phyloP scores from a whole-genome alignment of 2,888 invertebrate genomes.

The Falcaria lacertinaria region DNA sequence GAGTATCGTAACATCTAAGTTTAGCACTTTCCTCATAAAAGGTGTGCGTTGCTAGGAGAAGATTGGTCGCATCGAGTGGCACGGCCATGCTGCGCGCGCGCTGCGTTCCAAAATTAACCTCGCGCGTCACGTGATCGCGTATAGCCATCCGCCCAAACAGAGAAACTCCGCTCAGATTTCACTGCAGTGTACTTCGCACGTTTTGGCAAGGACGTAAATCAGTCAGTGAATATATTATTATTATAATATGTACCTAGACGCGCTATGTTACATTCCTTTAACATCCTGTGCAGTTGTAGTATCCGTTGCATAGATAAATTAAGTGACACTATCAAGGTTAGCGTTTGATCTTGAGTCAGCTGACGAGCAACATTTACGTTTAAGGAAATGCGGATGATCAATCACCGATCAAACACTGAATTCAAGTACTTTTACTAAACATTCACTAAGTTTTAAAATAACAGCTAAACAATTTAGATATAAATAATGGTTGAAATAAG shows the following conservation, averaged over 20 bases:
- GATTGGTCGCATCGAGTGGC: conserved; percentile 48
- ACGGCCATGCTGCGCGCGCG: conserved; percentile 58
- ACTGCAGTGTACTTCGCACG: conserved; percentile 45
- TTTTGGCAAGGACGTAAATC: conserved; percentile 35
- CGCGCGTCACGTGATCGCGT: conserved; percentile 67
- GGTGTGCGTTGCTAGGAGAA: conserved; percentile 64
- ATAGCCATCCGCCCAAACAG: conserved; percentile 76
- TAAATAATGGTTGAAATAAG: too few relatives aligned
- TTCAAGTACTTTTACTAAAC: not conserved
- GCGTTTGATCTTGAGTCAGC: conserved; percentile 41
- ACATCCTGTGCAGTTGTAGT: conserved; percentile 21
- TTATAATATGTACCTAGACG: conserved; percentile 8
- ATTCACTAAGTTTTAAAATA: too few relatives aligned
- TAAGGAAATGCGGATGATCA: conserved; percentile 6
- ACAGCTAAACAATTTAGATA: too few relatives aligned
- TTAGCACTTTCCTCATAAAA: conserved; percentile 72
- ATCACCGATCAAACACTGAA: not conserved
- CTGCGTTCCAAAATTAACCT: conserved; percentile 71
- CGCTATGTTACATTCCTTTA: conserved; percentile 21
- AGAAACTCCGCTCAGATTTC: conserved; percentile 77
- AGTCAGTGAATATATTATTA: conserved; percentile 13
- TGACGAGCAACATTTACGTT: conserved; percentile 19
- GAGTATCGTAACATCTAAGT: conserved; percentile 58
- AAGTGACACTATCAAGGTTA: conserved; percentile 64
- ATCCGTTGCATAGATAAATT: conserved; percentile 29